phyloP scores from a whole-genome alignment of 2,888 invertebrate species.

The Teleiodes luculella region DNA sequence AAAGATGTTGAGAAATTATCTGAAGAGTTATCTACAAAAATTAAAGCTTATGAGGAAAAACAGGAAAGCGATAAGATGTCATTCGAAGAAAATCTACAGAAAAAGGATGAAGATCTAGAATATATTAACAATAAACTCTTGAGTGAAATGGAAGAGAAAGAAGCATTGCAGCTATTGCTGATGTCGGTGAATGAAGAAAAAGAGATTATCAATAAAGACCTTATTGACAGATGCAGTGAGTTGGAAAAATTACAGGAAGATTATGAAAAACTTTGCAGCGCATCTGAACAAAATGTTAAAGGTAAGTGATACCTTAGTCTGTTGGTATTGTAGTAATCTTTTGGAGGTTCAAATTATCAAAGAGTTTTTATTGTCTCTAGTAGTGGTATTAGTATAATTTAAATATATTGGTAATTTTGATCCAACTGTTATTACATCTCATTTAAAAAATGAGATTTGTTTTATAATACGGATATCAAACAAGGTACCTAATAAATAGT shows the following conservation, averaged over 20 bases:
- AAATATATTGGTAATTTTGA: too few species aligned
- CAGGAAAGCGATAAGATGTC: constrained; percentile 26
- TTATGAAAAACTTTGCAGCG: constrained; percentile 27
- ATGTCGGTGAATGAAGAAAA: constrained; percentile 30
- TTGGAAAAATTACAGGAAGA: constrained; percentile 31
- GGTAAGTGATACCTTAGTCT: not conserved
- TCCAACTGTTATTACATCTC: too few species aligned
- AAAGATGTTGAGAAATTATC: constrained; percentile 28
- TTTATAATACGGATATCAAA: too few species aligned
- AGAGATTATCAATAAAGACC: constrained; percentile 27
- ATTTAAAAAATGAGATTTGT: too few species aligned
- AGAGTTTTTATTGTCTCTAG: not conserved
- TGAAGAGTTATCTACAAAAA: constrained; percentile 30
- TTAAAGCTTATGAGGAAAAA: constrained; percentile 29
- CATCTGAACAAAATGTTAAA: constrained; percentile 27
- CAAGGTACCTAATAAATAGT: not conserved
- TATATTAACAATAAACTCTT: constrained; percentile 28
- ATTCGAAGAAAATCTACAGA: constrained; percentile 30
- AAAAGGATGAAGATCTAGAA: constrained; percentile 29
- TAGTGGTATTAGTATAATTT: too few species aligned
- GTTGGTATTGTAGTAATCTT: not conserved
- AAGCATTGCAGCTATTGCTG: constrained; percentile 26
- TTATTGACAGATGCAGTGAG: constrained; percentile 30
- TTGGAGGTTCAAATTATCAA: too few species aligned
- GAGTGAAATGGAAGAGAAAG: constrained; percentile 27